Evolutionary conservation across 2,113 vertebrate species (phyloP), one percentile per base, ranked within the genome.

Genomic region (Silurus glanis): DNA sequence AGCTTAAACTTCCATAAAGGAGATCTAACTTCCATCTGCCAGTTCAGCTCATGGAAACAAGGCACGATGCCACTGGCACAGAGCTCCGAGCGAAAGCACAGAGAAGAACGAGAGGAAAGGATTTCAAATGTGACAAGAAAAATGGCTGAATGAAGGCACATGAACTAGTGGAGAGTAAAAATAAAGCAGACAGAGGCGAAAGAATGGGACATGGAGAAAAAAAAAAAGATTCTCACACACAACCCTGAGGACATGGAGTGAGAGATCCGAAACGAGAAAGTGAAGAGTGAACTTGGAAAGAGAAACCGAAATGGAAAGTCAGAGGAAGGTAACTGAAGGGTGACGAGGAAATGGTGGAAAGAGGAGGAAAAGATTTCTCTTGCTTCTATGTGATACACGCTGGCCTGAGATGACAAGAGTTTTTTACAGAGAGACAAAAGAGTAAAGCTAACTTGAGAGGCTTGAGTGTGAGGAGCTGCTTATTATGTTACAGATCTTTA

Each of bases 51-150:
- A 4, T 14, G 91, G 90, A 90, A 92, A 88, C 93, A 85, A 91
- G 91, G 93, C 92, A 93, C 91, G 91, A 91, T 28, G 61, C 64
- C 62, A 69, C 51, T 9, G 6, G 64, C 82, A 71, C n/a, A 72
- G 49, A 17, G n/a, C 49, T 85, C 74, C 3, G 19, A 85, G 84
- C 62, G 47, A 53, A 19, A 78, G 51, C 71, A 72, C 21, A 8
- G 37, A 66, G 59, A 83, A 28, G 55, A 53, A 79, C 79, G 47
- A 82, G 59, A 19, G 80, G 69, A 62, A 86, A 71, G 37, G 21
- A 59, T 64, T 64, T 74, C 25, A 71, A 87, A 61, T 84, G 85
- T 76, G 83, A 74, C 66, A 51, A 64, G 64, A 66, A 37, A 86
- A 28, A 69, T 49, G 56, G 47, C 51, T 67, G 56, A 28, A 37